Evolutionary conservation across 2,888 invertebrate species (phyloP), one percentile per base, ranked within the genome.

Genomic region (Harpalus rubripes): DNA sequence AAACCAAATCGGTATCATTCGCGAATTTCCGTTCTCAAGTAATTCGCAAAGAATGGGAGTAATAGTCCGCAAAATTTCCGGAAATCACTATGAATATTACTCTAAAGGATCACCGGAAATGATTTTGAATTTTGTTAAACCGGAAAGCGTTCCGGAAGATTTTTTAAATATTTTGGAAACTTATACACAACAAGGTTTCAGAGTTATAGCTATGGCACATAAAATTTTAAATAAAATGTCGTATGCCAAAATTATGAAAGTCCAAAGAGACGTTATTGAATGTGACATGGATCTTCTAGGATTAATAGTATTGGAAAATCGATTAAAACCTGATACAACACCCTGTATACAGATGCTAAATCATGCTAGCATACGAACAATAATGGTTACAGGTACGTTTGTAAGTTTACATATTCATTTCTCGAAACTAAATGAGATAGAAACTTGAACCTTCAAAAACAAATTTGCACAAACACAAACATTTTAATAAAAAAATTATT

Each of bases 21-120:
- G 95, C 10, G 95, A 95, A 90, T 96, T 96, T 90, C 94, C 95
- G 0, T 96, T 96, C 89, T 95, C 95, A 0, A 98, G 98, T 0
- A 94, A 94, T 81, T 92, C 98, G 1, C 98, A 98, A 90, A 93
- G 98, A 0, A 97, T 98, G 94, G 96, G 97, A 0, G 98, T 98
- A 0, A 96, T 98, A 76, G 95, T 95, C 0, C 93, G 97, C 1
- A 94, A 95, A 32, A 91, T 98, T 4, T 95, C 95, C 0, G 95
- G 95, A 16, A 93, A 94, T 63, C 94, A 96, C 85, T 95, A 96
- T 88, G 94, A 95, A 86, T 93, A 96, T 0, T 97, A 95, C 90
- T 95, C 95, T 88, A 98, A 98, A 90, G 98, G 98, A 0, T 97
- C 98, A 1, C 98, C 99, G 0, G 98, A 99, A 91, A 98, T 96